These are phyloP conservation scores for Epizoanthus fatuus DNA, from an alignment of 92 coral and sea anemone genomes.

Conservation along the genomic window DNA sequence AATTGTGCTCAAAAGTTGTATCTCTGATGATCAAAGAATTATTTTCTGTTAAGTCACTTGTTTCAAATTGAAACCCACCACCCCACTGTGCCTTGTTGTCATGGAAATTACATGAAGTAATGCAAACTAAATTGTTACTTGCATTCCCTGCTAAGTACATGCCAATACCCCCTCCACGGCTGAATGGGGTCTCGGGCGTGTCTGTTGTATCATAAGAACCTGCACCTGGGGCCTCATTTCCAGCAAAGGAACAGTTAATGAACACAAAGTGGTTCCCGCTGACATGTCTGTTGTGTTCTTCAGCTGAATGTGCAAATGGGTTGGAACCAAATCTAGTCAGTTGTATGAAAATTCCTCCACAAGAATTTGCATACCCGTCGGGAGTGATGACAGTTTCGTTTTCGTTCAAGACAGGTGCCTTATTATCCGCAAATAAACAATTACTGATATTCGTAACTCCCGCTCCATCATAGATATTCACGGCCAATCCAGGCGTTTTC, in stretches of 20 bases:
- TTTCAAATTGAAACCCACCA: constrained; percentile 63
- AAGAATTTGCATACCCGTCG: constrained; percentile 34
- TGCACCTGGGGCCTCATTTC: constrained; percentile 70
- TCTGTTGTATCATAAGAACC: constrained; percentile 27
- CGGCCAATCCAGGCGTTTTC: constrained; percentile 65
- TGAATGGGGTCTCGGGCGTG: constrained; percentile 39
- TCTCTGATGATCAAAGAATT: constrained; percentile 46
- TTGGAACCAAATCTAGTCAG: constrained; percentile 74
- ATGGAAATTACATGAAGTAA: constrained; percentile 52
- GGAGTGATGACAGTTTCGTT: constrained; percentile 35
- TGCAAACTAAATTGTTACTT: constrained; percentile 43
- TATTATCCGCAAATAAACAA: constrained; percentile 50
- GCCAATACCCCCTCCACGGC: constrained; percentile 68
- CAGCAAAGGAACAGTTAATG: constrained; percentile 65
- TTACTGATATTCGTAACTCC: constrained; percentile 41
- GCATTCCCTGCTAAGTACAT: constrained; percentile 54
- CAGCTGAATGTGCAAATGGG: constrained; percentile 53
- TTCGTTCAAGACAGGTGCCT: constrained; percentile 35
- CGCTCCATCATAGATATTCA: constrained; percentile 62
- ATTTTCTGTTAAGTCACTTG: constrained; percentile 38
- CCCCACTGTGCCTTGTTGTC: constrained; percentile 65
- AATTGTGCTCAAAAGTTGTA: constrained; percentile 38
- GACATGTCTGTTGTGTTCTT: constrained; percentile 70
- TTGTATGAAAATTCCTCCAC: constrained; percentile 80
- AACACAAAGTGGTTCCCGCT: constrained; percentile 68